These are phyloP conservation scores for Rhinichthys klamathensis DNA, from an alignment of 2,113 vertebrate species.

Conservation along the genomic window DNA sequence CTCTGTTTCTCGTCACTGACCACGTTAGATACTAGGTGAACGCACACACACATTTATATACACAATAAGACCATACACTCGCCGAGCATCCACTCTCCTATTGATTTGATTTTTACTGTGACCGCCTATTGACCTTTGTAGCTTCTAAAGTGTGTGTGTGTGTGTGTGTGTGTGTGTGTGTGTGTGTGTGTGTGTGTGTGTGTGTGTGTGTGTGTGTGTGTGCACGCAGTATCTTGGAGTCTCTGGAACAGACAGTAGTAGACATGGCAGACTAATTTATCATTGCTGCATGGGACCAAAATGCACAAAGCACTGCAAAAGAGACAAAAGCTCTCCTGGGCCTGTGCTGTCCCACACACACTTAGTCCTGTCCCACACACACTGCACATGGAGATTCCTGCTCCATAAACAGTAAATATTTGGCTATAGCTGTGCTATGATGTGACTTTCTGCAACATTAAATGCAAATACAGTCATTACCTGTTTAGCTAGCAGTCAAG, in stretches of 20 bases:
- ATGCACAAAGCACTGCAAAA: slow-evolving; percentile 41
- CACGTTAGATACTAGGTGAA: not conserved
- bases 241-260: slow-evolving; percentile 38
- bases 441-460: slow-evolving; percentile 11
- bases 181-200: slow-evolving; percentile 36
- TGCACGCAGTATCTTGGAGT: slow-evolving; percentile 7
- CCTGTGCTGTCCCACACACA: slow-evolving; percentile 6
- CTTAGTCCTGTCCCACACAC: not conserved
- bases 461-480: slow-evolving; percentile 12
- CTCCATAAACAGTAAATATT: slow-evolving; percentile 30
- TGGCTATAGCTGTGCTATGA: not conserved
- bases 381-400: not conserved
- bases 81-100: not conserved
- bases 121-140: slow-evolving; percentile 40
- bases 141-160: slow-evolving; percentile 13
- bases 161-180: slow-evolving; percentile 33
- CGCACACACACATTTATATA: slow-evolving; percentile 5
- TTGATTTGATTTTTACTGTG: slow-evolving; percentile 41
- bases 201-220: slow-evolving; percentile 38
- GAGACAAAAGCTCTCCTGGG: slow-evolving; percentile 48
- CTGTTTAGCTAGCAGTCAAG: not conserved
- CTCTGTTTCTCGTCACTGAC: not conserved
- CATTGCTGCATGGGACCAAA: slow-evolving; percentile 17
- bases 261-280: slow-evolving; percentile 48
- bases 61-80: slow-evolving; percentile 14